Evolutionary conservation across 92 coral and sea anemone genomes (phyloP), one percentile per base, ranked within the genome.

Genomic region (Paragorgia papillata): DNA sequence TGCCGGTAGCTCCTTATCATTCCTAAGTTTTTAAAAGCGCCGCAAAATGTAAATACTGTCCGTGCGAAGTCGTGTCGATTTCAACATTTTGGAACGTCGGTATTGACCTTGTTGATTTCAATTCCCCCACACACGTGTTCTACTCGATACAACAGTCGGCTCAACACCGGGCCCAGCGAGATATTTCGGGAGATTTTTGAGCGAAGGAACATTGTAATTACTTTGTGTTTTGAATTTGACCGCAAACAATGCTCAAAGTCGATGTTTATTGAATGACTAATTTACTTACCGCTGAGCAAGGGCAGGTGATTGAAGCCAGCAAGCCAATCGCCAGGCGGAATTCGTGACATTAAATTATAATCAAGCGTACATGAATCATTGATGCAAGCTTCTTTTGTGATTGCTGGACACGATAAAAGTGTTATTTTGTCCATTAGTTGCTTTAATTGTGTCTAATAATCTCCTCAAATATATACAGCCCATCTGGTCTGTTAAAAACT

Each of bases 191-290:
- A 35, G 32, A 20, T 44, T 68, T 48, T 32, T 68, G n/a, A n/a
- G 20, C 10, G 22, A 22, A 21, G 71, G 37, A 64, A 64, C 71
- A 35, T 64, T 64, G 71, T 22, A 28, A 68, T 68, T 44, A 68
- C 58, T 44, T n/a, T 68, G 32, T 68, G 24, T 28, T 68, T 71
- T 53, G 63, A 22, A 71, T 55, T 18, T 7, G 22, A 53, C 78
- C 78, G 64, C 64, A 53, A 71, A 71, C 75, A 68, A 68, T 68
- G 21, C 58, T 46, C 53, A 6, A 9, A 6, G 53, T 15, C n/a
- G n/a, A 49, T 68, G 75, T 68, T 68, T 68, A 68, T 49, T 68
- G 78, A 71, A 71, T 71, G 39, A 58, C n/a, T 71, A 71, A 71
- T 71, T 53, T 55, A 55, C 31, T 53, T 21, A 37, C 58, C 27